Base-by-base conservation (phyloP, 2,888 invertebrate species). In the Dascillus cervinus region DNA sequence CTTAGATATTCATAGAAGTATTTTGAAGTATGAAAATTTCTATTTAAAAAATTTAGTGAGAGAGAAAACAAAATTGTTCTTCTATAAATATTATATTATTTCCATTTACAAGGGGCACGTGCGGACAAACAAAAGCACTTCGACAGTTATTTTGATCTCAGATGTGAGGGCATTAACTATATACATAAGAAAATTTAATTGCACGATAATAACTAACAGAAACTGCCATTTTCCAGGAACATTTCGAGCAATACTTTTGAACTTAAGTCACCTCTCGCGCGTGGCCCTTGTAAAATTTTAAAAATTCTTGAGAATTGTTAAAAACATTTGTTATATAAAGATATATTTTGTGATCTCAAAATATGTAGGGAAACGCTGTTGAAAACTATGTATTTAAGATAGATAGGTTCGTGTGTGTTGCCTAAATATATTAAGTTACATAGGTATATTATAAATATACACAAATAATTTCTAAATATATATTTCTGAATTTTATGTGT, bases 311-410 rank as follows among this genome's bases (percentile, higher is more conserved):
- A n/a, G n/a, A 49, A 58, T 59, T 60, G 60, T 61, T 62, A 53
- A 57, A n/a, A n/a, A n/a, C n/a, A 61, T 61, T 61, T 62, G 60
- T 62, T 60, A 60, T 55, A n/a, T 57, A 53, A 59, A 46, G 59
- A 60, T 61, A 58, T 62, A 60, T 63, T 64, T 64, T 64, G 63
- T 64, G 64, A 64, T 64, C 64, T 64, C 64, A 64, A 61, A 61
- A 62, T 60, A 60, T 58, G 59, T 60, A 60, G 58, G 55, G 49
- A 59, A n/a, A n/a, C 58, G 56, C 57, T 57, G 60, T 60, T 62
- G 56, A 59, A n/a, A 49, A 45, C 40, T 52, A 46, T 46, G 49
- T 48, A 50, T 56, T 43, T 45, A 47, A 43, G 41, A 34, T 37
- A 55, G 47, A 55, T 56, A 59, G 48, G 54, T 53, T 55, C 52